Conservation (phyloP, 1,140 invertebrate genomes). For the Radopholus similis region DNA sequence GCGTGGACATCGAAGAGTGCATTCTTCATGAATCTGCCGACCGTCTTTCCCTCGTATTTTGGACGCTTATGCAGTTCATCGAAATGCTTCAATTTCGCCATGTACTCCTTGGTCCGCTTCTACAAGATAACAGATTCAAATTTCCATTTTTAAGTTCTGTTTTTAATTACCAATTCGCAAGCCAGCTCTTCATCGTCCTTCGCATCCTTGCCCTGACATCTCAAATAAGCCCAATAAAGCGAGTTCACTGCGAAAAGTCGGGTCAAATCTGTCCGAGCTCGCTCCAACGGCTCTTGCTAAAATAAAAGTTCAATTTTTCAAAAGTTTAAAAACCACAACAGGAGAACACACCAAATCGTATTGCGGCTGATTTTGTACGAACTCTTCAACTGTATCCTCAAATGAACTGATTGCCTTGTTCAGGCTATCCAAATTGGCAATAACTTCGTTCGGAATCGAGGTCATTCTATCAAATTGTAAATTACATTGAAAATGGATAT, state of each 20-base stretch:
- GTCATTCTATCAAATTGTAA: too few species aligned
- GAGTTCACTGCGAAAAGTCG: neutral
- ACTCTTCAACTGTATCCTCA: too few species aligned
- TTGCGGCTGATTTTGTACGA: too few species aligned
- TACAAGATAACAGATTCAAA: neutral
- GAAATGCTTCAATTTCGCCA: constrained; percentile 1
- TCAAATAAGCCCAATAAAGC: neutral
- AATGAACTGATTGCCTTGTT: too few species aligned
- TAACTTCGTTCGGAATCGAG: too few species aligned
- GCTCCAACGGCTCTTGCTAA: too few species aligned
- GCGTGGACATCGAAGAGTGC: neutral
- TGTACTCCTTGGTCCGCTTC: constrained; percentile 3
- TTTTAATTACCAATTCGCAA: constrained; percentile 3
- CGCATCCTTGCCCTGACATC: constrained; percentile 1
- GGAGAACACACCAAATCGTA: too few species aligned
- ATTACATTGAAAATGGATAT: too few species aligned
- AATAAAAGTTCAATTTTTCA: too few species aligned
- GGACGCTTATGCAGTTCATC: neutral
- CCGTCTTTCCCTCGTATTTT: constrained; percentile 2
- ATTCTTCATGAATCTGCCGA: neutral
- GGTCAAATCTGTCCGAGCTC: neutral
- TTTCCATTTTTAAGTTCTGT: too few species aligned
- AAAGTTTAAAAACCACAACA: too few species aligned
- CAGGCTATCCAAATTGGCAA: too few species aligned
- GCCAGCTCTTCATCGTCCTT: neutral